Conservation (phyloP, 2,113 vertebrate genomes). For the Rhinoderma darwinii region DNA sequence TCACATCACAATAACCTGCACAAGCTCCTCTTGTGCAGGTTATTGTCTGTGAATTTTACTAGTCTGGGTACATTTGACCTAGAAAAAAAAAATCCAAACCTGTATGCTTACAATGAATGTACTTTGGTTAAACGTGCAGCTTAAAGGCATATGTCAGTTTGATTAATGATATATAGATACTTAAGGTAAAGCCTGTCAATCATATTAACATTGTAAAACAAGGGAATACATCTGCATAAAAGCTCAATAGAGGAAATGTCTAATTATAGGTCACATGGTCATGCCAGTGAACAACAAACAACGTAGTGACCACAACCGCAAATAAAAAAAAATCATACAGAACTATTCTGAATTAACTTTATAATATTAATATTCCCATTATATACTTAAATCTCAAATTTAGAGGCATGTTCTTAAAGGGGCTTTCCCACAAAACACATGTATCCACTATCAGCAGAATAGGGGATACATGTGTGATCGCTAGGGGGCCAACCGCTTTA, state of each 20-base stretch:
- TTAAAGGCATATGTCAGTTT: conserved; percentile 38
- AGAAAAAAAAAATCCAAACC: not conserved
- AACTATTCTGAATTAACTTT: too few relatives aligned
- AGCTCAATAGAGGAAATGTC: conserved; percentile 20
- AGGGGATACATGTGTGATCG: too few relatives aligned
- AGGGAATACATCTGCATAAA: not conserved
- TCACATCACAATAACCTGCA: too few relatives aligned
- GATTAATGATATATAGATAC: conserved; percentile 40
- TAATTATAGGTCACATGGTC: conserved; percentile 30
- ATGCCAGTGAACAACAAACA: not conserved
- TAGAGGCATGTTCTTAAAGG: too few relatives aligned
- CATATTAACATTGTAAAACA: conserved; percentile 23
- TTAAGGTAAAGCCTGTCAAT: conserved; percentile 18
- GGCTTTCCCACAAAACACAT: too few relatives aligned
- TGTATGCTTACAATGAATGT: not conserved
- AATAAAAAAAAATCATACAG: too few relatives aligned
- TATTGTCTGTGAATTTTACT: not conserved
- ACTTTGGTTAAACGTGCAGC: not conserved
- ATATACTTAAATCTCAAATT: too few relatives aligned
- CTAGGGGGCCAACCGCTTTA: too few relatives aligned
- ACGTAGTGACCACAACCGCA: not conserved
- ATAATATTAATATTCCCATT: too few relatives aligned
- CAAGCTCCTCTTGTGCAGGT: too few relatives aligned
- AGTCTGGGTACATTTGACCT: not conserved
- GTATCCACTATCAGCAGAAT: too few relatives aligned